A percentile compares a stretch with the other conserved stretches of the same genome.
Evolutionary conservation across 1,140 invertebrate genomes (phyloP).

Genomic region (Papilio polyxenes): DNA sequence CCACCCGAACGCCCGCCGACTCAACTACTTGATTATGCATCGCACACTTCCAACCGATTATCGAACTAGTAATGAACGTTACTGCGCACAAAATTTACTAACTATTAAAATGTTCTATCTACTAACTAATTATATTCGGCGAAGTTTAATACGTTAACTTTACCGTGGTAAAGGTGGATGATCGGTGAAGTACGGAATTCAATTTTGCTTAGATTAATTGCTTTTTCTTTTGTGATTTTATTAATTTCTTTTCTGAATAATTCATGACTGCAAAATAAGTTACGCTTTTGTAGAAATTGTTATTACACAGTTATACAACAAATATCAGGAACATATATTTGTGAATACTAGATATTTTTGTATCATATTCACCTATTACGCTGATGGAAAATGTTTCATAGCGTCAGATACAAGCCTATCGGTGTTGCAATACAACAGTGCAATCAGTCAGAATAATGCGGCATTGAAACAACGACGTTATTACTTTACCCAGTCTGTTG

Average conservation of each 20-base stretch:
- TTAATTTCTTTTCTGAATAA: constrained; percentile 34
- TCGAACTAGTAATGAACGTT: constrained; percentile 77
- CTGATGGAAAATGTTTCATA: background rate
- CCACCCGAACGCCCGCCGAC: constrained; percentile 49
- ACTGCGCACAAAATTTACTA: constrained; percentile 69
- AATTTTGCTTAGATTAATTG: background rate
- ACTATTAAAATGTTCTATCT: constrained; percentile 56
- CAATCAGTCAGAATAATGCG: constrained; percentile 64
- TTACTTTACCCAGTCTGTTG: constrained; percentile 46
- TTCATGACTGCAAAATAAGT: too few relatives aligned
- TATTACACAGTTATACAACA: too few relatives aligned
- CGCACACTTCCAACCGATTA: constrained; percentile 76
- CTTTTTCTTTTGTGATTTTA: constrained; percentile 43
- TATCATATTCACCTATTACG: background rate
- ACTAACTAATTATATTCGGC: constrained; percentile 53
- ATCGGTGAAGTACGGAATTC: background rate
- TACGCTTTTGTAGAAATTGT: too few relatives aligned
- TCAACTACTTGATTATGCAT: constrained; percentile 77
- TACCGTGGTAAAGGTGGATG: constrained; percentile 18
- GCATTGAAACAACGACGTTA: constrained; percentile 47
- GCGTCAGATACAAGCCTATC: constrained; percentile 31
- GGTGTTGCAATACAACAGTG: constrained; percentile 53
- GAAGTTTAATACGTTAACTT: constrained; percentile 51
- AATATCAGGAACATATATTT: background rate
- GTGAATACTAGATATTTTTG: too few relatives aligned